These are phyloP conservation scores for Tympanuchus pallidicinctus DNA, from an alignment of 2,113 vertebrate species.

Conservation along the genomic window DNA sequence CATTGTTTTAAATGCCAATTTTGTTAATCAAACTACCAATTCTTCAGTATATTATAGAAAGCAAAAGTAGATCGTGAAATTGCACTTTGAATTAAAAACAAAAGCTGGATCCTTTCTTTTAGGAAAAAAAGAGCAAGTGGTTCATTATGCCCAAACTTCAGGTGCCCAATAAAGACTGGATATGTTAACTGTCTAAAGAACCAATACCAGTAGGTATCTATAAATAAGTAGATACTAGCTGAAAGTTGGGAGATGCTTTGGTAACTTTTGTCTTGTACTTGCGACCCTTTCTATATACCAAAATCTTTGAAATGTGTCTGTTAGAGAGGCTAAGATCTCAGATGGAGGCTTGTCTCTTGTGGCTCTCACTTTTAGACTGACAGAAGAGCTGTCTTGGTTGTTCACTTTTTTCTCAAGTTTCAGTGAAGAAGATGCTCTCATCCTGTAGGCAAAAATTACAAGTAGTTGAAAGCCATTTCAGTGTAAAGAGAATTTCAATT, in stretches of 20 bases:
- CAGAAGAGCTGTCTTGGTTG: neutral
- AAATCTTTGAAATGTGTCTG: neutral
- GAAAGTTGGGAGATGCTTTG: neutral
- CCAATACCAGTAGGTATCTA: neutral
- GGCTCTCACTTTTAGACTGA: neutral
- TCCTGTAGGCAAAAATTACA: neutral
- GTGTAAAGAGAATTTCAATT: neutral
- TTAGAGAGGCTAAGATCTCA: neutral
- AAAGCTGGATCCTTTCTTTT: neutral
- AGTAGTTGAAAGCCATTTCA: neutral
- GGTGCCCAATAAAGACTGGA: neutral
- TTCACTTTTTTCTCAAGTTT: neutral
- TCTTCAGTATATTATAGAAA: neutral
- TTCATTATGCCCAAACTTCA: neutral
- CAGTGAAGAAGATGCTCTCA: neutral
- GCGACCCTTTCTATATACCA: neutral
- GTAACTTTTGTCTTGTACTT: neutral
- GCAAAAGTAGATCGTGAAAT: neutral
- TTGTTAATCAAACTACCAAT: neutral
- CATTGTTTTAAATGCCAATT: neutral
- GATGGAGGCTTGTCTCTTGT: accelerated
- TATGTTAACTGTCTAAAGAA: neutral
- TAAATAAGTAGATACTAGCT: neutral
- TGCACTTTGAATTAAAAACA: neutral
- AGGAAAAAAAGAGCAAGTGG: neutral